Percentiles rank a stretch among this genome's conserved stretches.
phyloP scores from a whole-genome alignment of 2,888 invertebrate genomes.

The Ashinkailepas kermadecensis region DNA sequence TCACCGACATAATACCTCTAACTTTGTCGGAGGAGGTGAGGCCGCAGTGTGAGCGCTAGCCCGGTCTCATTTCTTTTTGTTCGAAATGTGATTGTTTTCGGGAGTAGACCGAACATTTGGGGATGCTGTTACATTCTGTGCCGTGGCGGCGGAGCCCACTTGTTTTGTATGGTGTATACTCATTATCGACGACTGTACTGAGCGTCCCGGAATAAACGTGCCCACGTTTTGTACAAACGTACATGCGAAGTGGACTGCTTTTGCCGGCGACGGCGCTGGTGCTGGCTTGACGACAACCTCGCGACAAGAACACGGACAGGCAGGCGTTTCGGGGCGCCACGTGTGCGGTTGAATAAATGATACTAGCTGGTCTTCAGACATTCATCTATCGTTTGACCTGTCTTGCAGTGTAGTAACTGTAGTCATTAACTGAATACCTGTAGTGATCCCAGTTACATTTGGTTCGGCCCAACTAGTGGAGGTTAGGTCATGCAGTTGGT shows the following conservation, averaged over 20 bases:
- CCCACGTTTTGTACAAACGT: constrained; percentile 22
- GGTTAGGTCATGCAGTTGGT: too few relatives aligned
- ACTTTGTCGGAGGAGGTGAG: not conserved
- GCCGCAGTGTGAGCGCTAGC: not conserved
- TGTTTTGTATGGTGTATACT: constrained; percentile 23
- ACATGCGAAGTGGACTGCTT: not conserved
- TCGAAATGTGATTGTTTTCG: not conserved
- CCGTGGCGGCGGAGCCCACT: not conserved
- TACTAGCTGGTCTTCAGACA: too few relatives aligned
- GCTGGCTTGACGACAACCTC: not conserved
- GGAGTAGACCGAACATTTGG: not conserved
- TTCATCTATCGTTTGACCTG: too few relatives aligned
- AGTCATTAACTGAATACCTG: too few relatives aligned
- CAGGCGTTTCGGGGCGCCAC: too few relatives aligned
- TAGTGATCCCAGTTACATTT: too few relatives aligned
- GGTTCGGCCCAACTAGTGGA: too few relatives aligned
- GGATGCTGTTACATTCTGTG: constrained; percentile 15
- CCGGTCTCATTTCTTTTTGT: not conserved
- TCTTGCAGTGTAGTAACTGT: too few relatives aligned
- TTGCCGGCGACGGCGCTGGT: not conserved
- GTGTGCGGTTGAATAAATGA: too few relatives aligned
- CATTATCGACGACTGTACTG: constrained; percentile 17
- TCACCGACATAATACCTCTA: constrained; percentile 10
- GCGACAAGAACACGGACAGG: too few relatives aligned
- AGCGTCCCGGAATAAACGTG: constrained; percentile 21